Percentiles rank a stretch among this genome's conserved stretches.
Evolutionary conservation across 2,113 vertebrate genomes (phyloP).

Genomic region (Leucoraja erinaceus): DNA sequence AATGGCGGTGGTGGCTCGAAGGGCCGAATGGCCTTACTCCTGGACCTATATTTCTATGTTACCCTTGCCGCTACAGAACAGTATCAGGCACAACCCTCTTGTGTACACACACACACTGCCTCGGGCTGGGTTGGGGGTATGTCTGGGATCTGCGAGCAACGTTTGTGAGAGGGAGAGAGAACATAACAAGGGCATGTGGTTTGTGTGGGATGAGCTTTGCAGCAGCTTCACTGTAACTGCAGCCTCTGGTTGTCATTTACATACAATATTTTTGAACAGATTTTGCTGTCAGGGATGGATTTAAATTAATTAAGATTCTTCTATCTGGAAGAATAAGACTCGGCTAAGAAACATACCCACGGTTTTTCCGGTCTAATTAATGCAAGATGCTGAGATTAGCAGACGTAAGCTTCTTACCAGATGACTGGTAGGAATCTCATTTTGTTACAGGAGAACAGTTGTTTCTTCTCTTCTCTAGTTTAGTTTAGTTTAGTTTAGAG

Average conservation of each 20-base stretch:
- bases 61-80: too few species aligned
- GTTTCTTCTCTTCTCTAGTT: too few species aligned
- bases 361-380: background rate
- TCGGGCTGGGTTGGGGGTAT: too few species aligned
- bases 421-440: background rate
- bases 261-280: slow-evolving; percentile 14
- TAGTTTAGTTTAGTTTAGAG: too few species aligned
- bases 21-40: too few species aligned
- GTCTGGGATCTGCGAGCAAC: too few species aligned
- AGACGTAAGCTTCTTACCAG: background rate
- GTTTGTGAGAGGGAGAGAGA: background rate
- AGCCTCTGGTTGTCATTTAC: background rate
- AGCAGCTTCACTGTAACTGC: too few species aligned
- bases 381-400: slow-evolving; percentile 17
- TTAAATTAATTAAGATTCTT: slow-evolving; percentile 19
- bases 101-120: too few species aligned
- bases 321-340: background rate
- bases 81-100: too few species aligned
- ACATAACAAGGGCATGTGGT: background rate
- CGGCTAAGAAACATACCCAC: background rate
- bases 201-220: background rate
- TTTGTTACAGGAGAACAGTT: background rate
- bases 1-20: too few species aligned
- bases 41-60: too few species aligned
- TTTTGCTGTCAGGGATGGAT: background rate